Evolutionary conservation across 2,888 invertebrate species (phyloP), one percentile per base, ranked within the genome.

Genomic region (Dendrolimus pini): DNA sequence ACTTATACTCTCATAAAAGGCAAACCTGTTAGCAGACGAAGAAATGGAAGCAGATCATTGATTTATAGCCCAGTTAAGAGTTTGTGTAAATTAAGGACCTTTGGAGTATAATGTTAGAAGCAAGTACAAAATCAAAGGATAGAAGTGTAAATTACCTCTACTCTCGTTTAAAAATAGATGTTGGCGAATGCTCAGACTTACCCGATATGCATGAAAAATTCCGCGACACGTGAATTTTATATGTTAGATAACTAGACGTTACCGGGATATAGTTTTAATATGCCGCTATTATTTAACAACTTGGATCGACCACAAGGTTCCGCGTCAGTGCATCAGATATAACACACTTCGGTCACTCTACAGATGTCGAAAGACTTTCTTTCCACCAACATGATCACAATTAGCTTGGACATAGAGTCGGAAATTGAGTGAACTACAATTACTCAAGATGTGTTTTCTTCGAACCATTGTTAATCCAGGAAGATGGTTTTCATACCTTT

Each of bases 251-350:
- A 30, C 30, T 3, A 30, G n/a, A 12, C 30, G 14, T 55, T 41
- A 9, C 6, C 6, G 6, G 47, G 6, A 30, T 13, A n/a, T n/a
- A 52, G n/a, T 8, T 9, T 9, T 42, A 56, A n/a, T 56, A 30
- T 30, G 6, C 53, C 54, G 54, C 54, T 57, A 8, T 9, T 3
- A 7, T n/a, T 18, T 58, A 52, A 47, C 13, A 9, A 60, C 62
- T 70, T 70, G 62, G 18, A 63, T 71, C 68, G 62, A 41, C 59
- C 12, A 10, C 55, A n/a, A 52, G 64, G 74, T 77, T 76, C 68
- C 78, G 75, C 76, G 59, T 64, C 66, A 75, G 62, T 66, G 73
- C 73, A 67, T 67, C 66, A 67, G 70, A 70, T 70, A 69, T 70
- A 72, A 62, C 65, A 60, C 60, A 66, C 67, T 65, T 75, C 67